Percentiles rank a stretch among this genome's conserved stretches.
Conservation (phyloP, 2,797 vertebrate genomes). For the Lates japonicus region DNA sequence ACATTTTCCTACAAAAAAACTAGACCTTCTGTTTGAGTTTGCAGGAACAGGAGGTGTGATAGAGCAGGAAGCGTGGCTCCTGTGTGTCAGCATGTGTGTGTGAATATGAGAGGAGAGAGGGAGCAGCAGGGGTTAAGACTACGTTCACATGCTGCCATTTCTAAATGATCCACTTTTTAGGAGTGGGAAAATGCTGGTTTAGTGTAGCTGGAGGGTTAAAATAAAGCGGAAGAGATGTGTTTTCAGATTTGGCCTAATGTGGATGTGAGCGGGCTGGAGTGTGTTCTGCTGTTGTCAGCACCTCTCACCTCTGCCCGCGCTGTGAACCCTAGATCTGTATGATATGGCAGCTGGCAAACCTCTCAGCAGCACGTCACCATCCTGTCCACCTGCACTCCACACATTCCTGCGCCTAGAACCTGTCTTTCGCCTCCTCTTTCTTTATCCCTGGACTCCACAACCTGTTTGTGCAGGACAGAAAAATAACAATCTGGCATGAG, state of each 20-base stretch:
- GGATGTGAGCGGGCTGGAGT: not conserved
- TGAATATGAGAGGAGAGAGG: slow-evolving; percentile 1
- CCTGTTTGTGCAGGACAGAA: not conserved
- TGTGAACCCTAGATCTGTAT: slow-evolving; percentile 53
- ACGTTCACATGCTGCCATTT: not conserved
- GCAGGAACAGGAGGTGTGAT: slow-evolving; percentile 25
- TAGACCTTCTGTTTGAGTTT: not conserved
- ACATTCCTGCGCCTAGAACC: slow-evolving; percentile 36
- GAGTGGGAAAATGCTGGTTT: not conserved
- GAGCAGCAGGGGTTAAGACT: not conserved
- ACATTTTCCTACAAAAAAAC: not conserved
- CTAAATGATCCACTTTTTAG: not conserved
- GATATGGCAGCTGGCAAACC: slow-evolving; percentile 68
- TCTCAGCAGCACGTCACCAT: slow-evolving; percentile 52
- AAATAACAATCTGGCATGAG: not conserved
- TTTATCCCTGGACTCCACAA: not conserved
- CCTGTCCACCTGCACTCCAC: slow-evolving; percentile 40
- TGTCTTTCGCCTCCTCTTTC: not conserved
- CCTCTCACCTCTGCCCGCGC: slow-evolving; percentile 38
- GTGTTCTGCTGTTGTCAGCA: slow-evolving; percentile 9
- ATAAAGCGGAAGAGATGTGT: not conserved
- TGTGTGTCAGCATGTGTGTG: not conserved
- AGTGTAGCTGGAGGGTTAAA: not conserved
- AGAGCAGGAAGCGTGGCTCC: not conserved
- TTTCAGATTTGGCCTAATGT: not conserved